Evolutionary conservation across 2,797 vertebrate genomes (phyloP), one percentile per base, ranked within the genome.

Genomic region (Phoeniculus purpureus): DNA sequence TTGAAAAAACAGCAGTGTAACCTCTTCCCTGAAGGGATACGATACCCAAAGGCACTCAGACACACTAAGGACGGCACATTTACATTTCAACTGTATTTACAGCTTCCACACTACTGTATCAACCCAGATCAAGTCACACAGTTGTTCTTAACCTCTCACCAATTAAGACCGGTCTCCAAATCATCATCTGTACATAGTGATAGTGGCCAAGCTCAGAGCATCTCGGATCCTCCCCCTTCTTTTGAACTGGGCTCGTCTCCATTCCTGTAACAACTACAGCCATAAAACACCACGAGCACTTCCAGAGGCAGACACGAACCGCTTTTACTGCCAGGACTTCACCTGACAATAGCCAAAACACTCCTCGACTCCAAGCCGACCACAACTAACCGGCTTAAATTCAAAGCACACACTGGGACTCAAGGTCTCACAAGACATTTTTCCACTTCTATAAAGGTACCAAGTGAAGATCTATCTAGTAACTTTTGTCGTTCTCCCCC

Each of bases 281-380:
- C 81, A 93, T 86, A 89, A 90, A 94, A 83, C 51, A 87, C 64
- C 70, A 93, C 75, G 45, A 90, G 47, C 55, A 84, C 85, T 94
- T 92, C n/a, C 72, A 83, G 83, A 80, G 78, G 94, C 65, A 56
- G 15, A 90, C 26, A 71, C 20, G 32, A 92, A 89, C 29, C 71
- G 70, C 45, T 90, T 89, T 91, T 85, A 88, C 88, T 84, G 68
- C 92, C 61, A 61, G 87, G 81, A 86, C 72, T 91, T 80, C 78
- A 92, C 91, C 84, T 80, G 65, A 80, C 78, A 87, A 88, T 14
- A 90, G 90, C 52, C 91, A 92, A 91, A 40, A 87, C 45, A 68
- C 55, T 67, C 83, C 66, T 91, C 27, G 62, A 50, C 51, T 90
- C 81, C 0, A 12, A 90, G 81, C 68, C 81, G 61, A 74, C 31